Conservation (phyloP, 2,888 invertebrate species). For the Invenusta paracnida region DNA sequence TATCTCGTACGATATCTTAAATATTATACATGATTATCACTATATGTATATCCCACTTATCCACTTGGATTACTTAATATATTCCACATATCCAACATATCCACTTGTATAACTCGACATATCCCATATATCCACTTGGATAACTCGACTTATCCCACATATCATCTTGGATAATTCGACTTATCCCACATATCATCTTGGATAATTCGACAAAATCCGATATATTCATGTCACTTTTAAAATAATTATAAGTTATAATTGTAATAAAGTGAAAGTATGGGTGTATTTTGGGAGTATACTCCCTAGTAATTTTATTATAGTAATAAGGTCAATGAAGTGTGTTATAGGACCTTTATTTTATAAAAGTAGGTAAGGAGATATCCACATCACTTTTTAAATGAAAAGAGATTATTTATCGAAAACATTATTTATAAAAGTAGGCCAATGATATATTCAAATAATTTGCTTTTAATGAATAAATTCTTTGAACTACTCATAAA, state of each 20-base stretch:
- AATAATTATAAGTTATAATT: neutral
- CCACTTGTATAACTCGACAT: neutral
- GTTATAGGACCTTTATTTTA: no score
- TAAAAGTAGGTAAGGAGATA: no score
- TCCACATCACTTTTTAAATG: no score
- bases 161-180: neutral
- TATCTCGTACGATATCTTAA: no score
- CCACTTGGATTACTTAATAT: neutral
- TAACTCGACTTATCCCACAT: neutral
- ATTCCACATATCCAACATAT: neutral
- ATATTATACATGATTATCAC: no score
- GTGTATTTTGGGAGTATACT: neutral
- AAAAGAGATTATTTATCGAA: no score
- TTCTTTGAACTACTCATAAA: neutral
- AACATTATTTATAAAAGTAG: no score
- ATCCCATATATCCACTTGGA: neutral
- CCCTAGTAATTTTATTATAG: neutral
- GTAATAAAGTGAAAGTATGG: neutral
- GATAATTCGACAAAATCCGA: neutral
- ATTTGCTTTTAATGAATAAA: neutral
- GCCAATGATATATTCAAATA: neutral
- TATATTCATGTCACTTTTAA: neutral
- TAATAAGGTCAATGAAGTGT: neutral
- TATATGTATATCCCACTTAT: no score
- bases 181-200: neutral